Evolutionary conservation across 2,113 vertebrate genomes (phyloP), one percentile per base, ranked within the genome.

Genomic region (Oreochromis tanganicae): DNA sequence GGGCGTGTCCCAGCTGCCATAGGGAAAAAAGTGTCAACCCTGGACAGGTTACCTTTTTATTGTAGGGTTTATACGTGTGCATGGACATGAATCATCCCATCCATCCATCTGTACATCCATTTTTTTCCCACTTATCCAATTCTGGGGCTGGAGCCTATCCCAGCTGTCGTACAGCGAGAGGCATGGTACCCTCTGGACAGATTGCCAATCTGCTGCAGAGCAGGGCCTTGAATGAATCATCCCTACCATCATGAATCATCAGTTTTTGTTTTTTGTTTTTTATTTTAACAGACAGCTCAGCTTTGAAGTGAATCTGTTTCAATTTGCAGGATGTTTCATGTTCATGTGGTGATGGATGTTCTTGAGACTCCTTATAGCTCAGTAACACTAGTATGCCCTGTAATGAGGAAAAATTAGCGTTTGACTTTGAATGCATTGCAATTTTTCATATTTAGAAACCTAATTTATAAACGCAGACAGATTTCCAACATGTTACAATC

Each of bases 271-370:
- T 57, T 57, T 27, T 59, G 32, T 68, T 38, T 68, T 68, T 17
- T 41, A 13, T 68, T 41, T 38, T 13, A 68, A 21, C 63, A 68
- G 10, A 38, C 34, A 41, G 19, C 63, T n/a, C 61, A 38, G 11
- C 61, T 38, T 66, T 66, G 61, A 66, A 21, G n/a, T 41, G 34
- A 21, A 68, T 50, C 48, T n/a, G 19, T 68, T 68, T 68, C 34
- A 38, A 0, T 5, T 68, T 6, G 34, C 19, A 68, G 63, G 34
- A 38, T 68, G 34, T 2, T 68, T 68, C 1, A 2, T 8, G 19
- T 68, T 38, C 3, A 2, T 21, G 61, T 38, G 34, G 61, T 21
- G 5, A 38, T 4, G 34, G 17, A 38, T 38, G 10, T 21, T 66
- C 17, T 66, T 66, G 0, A n/a, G 17, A 7, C 34, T 66, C 61